Conservation (phyloP, 2,888 invertebrate genomes). For the Oithona nana region DNA sequence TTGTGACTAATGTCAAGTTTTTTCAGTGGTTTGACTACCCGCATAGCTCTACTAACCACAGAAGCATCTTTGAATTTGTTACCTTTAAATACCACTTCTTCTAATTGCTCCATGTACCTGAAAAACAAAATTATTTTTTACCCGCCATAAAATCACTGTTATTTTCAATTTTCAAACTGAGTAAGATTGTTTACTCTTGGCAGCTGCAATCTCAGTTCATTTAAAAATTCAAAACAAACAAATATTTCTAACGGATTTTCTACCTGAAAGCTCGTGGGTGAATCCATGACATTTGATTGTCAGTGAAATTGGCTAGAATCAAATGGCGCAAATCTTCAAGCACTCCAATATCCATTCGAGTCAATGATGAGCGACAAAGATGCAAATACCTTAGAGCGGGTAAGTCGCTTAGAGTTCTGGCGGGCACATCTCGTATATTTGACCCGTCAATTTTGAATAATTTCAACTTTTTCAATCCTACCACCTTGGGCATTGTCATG, state of each 20-base stretch:
- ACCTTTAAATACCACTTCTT: conserved; percentile 3
- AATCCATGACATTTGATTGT: conserved; percentile 15
- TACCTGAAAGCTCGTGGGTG: conserved; percentile 15
- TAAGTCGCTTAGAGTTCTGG: not conserved
- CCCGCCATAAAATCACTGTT: no score
- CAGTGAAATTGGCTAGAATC: conserved; percentile 13
- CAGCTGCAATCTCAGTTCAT: no score
- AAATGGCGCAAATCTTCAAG: conserved; percentile 10
- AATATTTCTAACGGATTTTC: no score
- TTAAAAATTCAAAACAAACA: no score
- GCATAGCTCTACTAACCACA: conserved; percentile 9
- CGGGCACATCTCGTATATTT: conserved; percentile 1
- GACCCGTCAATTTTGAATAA: conserved; percentile 13
- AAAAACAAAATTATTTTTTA: no score
- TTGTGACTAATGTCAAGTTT: conserved; percentile 11
- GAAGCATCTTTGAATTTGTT: conserved; percentile 1
- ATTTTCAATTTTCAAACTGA: no score
- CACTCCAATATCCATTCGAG: conserved; percentile 9
- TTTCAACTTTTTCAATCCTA: conserved; percentile 6
- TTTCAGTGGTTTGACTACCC: conserved; percentile 10
- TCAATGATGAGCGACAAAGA: not conserved
- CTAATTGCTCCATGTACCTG: not conserved
- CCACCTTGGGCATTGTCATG: conserved; percentile 11
- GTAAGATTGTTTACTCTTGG: no score
- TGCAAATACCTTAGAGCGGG: conserved; percentile 15